Conservation (phyloP, 2,113 vertebrate species). For the Ramphastos sulfuratus region DNA sequence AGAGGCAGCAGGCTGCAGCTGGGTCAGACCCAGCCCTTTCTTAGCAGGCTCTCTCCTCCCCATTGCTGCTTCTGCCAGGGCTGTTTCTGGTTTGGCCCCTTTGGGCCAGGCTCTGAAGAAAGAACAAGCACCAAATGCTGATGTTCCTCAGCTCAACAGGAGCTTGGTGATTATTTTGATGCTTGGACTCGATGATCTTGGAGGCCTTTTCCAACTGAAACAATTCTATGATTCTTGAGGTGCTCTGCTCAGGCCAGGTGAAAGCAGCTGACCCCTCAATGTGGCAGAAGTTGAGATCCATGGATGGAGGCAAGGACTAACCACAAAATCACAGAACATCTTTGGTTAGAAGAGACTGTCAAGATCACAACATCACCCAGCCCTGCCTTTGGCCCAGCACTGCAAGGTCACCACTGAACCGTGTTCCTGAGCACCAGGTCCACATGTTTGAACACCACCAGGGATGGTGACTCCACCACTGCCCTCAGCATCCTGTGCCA, state of each 20-base stretch:
- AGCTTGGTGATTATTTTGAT: neutral
- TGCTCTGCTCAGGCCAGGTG: neutral
- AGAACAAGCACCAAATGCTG: neutral
- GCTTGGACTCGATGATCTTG: too few relatives aligned
- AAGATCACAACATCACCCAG: too few relatives aligned
- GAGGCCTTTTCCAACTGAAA: too few relatives aligned
- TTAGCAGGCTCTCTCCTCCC: neutral
- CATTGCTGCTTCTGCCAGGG: neutral
- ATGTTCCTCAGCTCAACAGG: neutral
- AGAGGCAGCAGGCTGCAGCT: neutral
- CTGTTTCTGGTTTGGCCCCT: neutral
- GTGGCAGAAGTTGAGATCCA: neutral
- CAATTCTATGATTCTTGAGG: too few relatives aligned
- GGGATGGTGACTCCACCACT: too few relatives aligned
- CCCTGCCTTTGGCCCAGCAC: too few relatives aligned
- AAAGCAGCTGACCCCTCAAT: neutral
- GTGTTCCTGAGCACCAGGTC: too few relatives aligned
- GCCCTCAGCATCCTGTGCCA: too few relatives aligned
- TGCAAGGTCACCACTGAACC: too few relatives aligned
- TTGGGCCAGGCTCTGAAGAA: neutral
- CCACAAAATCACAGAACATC: too few relatives aligned
- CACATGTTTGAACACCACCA: too few relatives aligned
- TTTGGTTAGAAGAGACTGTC: too few relatives aligned
- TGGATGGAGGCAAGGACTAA: fast-evolving
- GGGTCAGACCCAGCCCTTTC: neutral